A percentile compares a stretch with the other conserved stretches of the same genome.
phyloP scores from a whole-genome alignment of 2,797 vertebrate species.

The Chloroceryle inda region DNA sequence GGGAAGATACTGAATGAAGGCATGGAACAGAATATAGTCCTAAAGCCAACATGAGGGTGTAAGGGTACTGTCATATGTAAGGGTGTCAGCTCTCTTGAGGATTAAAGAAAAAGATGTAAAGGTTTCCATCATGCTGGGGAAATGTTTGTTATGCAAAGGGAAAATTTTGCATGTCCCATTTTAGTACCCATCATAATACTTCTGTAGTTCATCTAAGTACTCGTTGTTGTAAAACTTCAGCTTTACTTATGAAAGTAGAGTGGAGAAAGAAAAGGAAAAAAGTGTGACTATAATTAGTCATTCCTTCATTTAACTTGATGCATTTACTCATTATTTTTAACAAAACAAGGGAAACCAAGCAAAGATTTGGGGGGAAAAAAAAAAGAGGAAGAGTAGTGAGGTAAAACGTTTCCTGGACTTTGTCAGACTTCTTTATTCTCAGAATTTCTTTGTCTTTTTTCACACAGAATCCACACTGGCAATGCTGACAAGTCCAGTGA shows the following conservation, averaged over 20 bases:
- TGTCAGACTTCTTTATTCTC: conserved; percentile 37
- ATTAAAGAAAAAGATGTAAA: background rate
- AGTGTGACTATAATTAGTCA: background rate
- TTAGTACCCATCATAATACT: background rate
- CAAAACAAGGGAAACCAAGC: background rate
- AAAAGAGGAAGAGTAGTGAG: background rate
- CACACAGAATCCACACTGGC: background rate
- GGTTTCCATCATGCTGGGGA: background rate
- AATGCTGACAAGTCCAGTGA: background rate
- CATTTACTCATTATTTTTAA: background rate
- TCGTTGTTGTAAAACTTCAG: background rate
- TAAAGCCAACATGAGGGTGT: background rate
- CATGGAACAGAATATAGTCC: background rate
- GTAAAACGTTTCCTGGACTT: background rate
- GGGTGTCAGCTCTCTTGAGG: background rate
- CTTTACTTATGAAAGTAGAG: background rate
- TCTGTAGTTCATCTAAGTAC: background rate
- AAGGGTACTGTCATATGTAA: background rate
- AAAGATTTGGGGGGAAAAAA: background rate
- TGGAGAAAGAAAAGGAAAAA: background rate
- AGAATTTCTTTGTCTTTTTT: conserved; percentile 13
- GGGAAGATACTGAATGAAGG: background rate
- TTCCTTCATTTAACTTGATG: background rate
- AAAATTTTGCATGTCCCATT: background rate
- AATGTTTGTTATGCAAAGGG: background rate